A percentile compares a stretch with the other conserved stretches of the same genome.
Conservation (phyloP, 2,888 invertebrate species). For the Calephelis perditalis region DNA sequence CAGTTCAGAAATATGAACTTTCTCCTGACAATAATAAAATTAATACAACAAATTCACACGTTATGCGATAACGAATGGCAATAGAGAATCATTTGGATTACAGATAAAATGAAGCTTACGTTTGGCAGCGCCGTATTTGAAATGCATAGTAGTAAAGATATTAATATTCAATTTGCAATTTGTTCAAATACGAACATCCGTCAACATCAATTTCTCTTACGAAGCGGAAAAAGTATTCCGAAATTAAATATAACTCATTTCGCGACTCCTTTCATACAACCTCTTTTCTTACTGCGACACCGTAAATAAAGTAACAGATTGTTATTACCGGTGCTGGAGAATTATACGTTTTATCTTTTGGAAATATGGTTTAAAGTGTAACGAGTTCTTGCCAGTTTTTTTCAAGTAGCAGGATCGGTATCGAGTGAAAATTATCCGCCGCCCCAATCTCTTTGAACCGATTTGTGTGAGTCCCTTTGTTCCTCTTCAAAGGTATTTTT, state of each 20-base stretch:
- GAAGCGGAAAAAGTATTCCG: constrained; percentile 41
- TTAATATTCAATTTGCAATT: constrained; percentile 12
- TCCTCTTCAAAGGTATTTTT: constrained; percentile 62
- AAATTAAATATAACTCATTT: constrained; percentile 65
- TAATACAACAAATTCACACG: too few species aligned
- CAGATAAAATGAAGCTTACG: too few species aligned
- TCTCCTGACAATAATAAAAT: too few species aligned
- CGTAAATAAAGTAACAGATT: constrained; percentile 56
- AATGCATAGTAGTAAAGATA: constrained; percentile 16
- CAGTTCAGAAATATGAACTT: too few species aligned
- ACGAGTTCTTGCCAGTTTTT: constrained; percentile 28
- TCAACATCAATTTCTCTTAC: constrained; percentile 28
- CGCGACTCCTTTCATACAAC: constrained; percentile 53
- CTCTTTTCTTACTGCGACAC: constrained; percentile 45
- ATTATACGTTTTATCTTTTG: constrained; percentile 20
- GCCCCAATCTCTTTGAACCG: constrained; percentile 57
- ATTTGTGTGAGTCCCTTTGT: constrained; percentile 62
- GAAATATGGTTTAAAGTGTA: constrained; percentile 21
- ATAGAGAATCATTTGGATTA: too few species aligned
- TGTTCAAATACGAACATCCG: constrained; percentile 39
- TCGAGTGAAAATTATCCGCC: constrained; percentile 61
- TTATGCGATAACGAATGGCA: too few species aligned
- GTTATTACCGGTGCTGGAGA: neutral
- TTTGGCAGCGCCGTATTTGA: constrained; percentile 5
- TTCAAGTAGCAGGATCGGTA: constrained; percentile 54